phyloP scores from a whole-genome alignment of 1,140 invertebrate genomes.

The Potamilus streckersoni region DNA sequence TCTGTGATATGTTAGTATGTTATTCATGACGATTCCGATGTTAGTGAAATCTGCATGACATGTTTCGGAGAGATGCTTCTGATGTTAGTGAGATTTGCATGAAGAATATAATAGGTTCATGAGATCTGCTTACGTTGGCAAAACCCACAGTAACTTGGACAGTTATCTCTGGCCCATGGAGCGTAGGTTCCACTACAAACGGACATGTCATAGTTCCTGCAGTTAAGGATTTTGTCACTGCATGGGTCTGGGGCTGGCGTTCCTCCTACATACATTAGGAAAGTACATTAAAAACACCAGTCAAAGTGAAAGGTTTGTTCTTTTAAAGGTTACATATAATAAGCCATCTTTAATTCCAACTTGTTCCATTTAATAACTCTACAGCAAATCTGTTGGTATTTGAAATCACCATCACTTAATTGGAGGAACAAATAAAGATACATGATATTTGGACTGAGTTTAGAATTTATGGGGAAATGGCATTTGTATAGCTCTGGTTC shows the following conservation, averaged over 20 bases:
- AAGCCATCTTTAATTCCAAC: neutral
- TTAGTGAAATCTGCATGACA: too few relatives aligned
- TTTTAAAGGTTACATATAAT: neutral
- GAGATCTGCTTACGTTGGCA: conserved; percentile 36
- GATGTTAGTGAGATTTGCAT: too few relatives aligned
- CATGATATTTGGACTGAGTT: too few relatives aligned
- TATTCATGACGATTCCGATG: too few relatives aligned
- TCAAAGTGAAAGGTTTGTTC: conserved; percentile 3
- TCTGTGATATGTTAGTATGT: too few relatives aligned
- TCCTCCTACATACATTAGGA: conserved; percentile 6
- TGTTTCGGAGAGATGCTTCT: too few relatives aligned
- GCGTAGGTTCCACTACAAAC: conserved; percentile 43
- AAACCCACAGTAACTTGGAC: conserved; percentile 35
- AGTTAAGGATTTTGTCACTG: conserved; percentile 46
- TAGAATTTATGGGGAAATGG: too few relatives aligned
- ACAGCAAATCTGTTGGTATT: neutral
- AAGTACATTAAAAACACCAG: neutral
- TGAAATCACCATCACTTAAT: too few relatives aligned
- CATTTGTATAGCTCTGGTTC: too few relatives aligned
- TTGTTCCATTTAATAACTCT: neutral
- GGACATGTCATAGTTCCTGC: conserved; percentile 38
- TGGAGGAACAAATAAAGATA: too few relatives aligned
- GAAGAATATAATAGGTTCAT: too few relatives aligned
- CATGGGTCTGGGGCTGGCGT: conserved; percentile 36
- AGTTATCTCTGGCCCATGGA: conserved; percentile 43